These are phyloP conservation scores for Xiphophorus hellerii DNA, from an alignment of 2,113 vertebrate species.

Conservation along the genomic window DNA sequence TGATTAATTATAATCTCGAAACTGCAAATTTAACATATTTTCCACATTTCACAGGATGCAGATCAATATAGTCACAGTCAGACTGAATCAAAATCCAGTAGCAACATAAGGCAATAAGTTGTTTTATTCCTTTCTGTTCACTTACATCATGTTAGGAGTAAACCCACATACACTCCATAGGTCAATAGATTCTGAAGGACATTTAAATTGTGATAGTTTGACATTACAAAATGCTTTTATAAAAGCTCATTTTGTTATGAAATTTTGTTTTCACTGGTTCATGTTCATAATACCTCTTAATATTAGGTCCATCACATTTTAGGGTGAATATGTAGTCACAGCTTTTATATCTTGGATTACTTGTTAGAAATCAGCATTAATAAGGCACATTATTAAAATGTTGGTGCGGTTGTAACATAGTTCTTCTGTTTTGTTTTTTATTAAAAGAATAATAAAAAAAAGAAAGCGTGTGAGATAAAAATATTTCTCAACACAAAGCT, in stretches of 20 bases:
- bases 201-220: slow-evolving; percentile 22
- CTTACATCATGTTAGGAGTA: slow-evolving; percentile 39
- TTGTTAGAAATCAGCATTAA: slow-evolving; percentile 48
- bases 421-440: slow-evolving; percentile 16
- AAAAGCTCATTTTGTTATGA: slow-evolving; percentile 59
- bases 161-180: slow-evolving; percentile 49
- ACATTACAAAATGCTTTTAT: slow-evolving; percentile 28
- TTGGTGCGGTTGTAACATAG: slow-evolving; percentile 63
- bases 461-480: background rate
- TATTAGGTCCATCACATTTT: slow-evolving; percentile 63
- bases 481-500: slow-evolving; percentile 11
- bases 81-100: background rate
- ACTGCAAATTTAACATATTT: background rate
- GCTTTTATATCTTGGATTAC: slow-evolving; percentile 18
- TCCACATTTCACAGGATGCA: background rate
- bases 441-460: background rate
- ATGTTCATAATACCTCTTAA: background rate
- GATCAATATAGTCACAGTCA: background rate
- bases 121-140: slow-evolving; percentile 12
- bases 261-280: slow-evolving; percentile 27
- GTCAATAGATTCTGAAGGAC: slow-evolving; percentile 27
- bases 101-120: too few relatives aligned
- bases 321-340: slow-evolving; percentile 49
- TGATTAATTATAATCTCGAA: background rate
- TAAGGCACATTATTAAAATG: slow-evolving; percentile 49